phyloP scores from a whole-genome alignment of 2,797 vertebrate species.

The Falco concolor region DNA sequence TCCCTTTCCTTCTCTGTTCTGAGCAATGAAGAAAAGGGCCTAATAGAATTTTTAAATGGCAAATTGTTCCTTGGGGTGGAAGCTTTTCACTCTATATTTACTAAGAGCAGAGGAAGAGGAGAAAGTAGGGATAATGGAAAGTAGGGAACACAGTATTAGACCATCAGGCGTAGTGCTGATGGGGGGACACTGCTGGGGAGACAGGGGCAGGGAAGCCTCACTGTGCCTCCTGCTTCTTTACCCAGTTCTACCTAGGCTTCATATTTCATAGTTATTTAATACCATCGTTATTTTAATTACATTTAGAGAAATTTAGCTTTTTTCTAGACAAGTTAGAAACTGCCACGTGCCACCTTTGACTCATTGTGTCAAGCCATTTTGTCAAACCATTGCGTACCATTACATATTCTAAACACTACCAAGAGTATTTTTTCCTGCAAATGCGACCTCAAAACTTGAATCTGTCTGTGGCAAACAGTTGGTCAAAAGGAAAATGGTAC shows the following conservation, averaged over 20 bases:
- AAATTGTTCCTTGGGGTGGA: neutral
- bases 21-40: neutral
- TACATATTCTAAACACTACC: neutral
- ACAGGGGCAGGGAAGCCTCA: neutral
- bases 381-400: accelerated
- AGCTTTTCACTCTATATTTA: neutral
- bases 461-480: neutral
- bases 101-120: neutral
- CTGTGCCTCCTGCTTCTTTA: neutral
- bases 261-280: neutral
- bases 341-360: neutral
- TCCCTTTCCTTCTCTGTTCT: neutral
- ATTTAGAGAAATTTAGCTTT: neutral
- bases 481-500: neutral
- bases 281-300: neutral
- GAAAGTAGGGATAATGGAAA: neutral
- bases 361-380: neutral
- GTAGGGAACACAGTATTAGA: neutral
- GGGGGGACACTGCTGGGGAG: neutral
- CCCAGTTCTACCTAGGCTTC: neutral
- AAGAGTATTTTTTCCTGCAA: neutral
- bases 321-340: neutral
- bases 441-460: neutral
- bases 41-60: neutral
- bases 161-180: neutral